Evolutionary conservation across 1,140 invertebrate species (phyloP).

Genomic region (Episyrphus balteatus): DNA sequence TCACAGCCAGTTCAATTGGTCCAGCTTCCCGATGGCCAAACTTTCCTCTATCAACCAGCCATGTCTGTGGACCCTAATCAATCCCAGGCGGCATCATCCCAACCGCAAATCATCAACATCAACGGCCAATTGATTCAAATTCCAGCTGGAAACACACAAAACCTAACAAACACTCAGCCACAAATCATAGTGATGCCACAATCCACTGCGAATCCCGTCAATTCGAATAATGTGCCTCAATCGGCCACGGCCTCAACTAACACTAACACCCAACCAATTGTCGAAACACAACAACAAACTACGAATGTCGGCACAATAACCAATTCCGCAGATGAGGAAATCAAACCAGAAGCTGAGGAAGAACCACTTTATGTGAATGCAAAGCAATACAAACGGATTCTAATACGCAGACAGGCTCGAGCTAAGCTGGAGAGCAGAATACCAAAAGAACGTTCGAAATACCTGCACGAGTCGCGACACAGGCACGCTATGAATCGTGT

Average conservation of each 20-base stretch:
- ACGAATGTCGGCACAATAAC: slow-evolving; percentile 5
- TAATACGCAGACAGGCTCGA: slow-evolving; percentile 79
- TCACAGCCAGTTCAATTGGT: slow-evolving; percentile 64
- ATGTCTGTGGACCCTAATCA: slow-evolving; percentile 20
- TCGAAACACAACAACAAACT: not conserved
- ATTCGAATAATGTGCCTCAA: slow-evolving; percentile 11
- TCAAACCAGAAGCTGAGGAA: slow-evolving; percentile 61
- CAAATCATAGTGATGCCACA: slow-evolving; percentile 35
- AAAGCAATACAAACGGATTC: slow-evolving; percentile 87
- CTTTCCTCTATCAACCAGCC: slow-evolving; percentile 73
- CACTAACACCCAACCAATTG: slow-evolving; percentile 14
- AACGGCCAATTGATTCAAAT: slow-evolving; percentile 64
- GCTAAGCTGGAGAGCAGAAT: slow-evolving; percentile 90
- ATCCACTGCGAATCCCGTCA: slow-evolving; percentile 25
- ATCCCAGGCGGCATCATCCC: slow-evolving; percentile 33
- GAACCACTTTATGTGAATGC: slow-evolving; percentile 98
- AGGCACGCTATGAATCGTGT: slow-evolving; percentile 96
- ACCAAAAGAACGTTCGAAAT: slow-evolving; percentile 96
- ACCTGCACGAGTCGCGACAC: slow-evolving; percentile 96
- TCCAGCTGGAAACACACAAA: slow-evolving; percentile 27
- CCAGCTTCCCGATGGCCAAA: slow-evolving; percentile 88
- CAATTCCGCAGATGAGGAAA: slow-evolving; percentile 24
- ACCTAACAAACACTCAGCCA: slow-evolving; percentile 15
- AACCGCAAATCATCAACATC: slow-evolving; percentile 58
- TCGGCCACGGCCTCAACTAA: slow-evolving; percentile 3